Percentiles rank a stretch among this genome's conserved stretches.
phyloP scores from a whole-genome alignment of 2,888 invertebrate species.

The Boloria euphrosyne region DNA sequence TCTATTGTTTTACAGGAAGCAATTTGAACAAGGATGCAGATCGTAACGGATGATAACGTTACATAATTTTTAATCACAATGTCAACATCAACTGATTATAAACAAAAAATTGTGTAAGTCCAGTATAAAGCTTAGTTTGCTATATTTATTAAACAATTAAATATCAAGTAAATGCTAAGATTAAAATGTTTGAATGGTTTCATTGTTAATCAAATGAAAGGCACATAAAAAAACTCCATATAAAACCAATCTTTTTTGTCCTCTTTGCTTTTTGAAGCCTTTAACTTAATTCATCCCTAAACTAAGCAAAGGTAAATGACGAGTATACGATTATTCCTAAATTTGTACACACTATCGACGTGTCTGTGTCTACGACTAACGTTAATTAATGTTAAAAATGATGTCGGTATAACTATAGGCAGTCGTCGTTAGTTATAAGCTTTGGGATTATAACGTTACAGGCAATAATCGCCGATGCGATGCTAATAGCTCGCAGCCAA shows the following conservation, averaged over 20 bases:
- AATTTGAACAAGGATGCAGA: slow-evolving; percentile 65
- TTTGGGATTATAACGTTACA: slow-evolving; percentile 31
- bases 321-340: no score
- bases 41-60: slow-evolving; percentile 57
- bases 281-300: no score
- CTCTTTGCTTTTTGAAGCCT: no score
- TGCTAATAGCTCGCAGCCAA: slow-evolving; percentile 41
- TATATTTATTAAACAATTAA: no score
- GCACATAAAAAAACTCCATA: no score
- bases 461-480: slow-evolving; percentile 31
- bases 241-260: no score
- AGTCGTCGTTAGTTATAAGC: slow-evolving; percentile 11
- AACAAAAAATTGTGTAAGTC: slow-evolving; percentile 31
- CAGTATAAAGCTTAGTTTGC: not conserved
- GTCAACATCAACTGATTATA: slow-evolving; percentile 33
- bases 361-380: not conserved
- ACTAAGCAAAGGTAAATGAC: no score
- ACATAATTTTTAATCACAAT: slow-evolving; percentile 54
- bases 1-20: slow-evolving; percentile 58
- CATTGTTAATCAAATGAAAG: no score
- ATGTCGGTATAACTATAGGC: not conserved
- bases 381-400: not conserved
- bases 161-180: no score
- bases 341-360: no score
- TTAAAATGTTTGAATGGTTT: no score